Evolutionary conservation across 2,888 invertebrate genomes (phyloP).

Genomic region (Ormyrus thymus): DNA sequence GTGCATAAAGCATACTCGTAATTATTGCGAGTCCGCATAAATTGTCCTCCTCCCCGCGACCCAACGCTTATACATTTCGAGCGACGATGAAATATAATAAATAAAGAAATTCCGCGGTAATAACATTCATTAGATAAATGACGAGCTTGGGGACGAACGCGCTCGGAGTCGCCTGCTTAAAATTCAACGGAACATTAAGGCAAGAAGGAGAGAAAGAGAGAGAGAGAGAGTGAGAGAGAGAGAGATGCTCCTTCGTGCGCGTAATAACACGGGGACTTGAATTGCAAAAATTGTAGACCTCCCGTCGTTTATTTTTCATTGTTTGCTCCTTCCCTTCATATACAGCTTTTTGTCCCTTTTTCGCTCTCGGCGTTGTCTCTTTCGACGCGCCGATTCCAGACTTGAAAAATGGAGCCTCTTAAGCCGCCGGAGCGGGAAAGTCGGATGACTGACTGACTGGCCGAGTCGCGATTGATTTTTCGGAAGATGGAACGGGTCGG

Average conservation of each 20-base stretch:
- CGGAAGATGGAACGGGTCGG: neutral
- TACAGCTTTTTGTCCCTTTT: neutral
- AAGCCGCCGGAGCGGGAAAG: neutral
- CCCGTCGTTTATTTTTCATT: slow-evolving; percentile 53
- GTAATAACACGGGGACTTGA: slow-evolving; percentile 53
- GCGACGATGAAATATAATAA: slow-evolving; percentile 29
- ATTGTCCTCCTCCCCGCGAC: too few species aligned
- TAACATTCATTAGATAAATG: slow-evolving; percentile 53
- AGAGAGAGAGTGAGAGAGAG: slow-evolving; percentile 13
- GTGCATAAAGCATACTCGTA: too few species aligned
- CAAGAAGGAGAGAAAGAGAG: slow-evolving; percentile 9
- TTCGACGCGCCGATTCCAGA: too few species aligned
- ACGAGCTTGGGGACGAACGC: neutral
- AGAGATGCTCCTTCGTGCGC: slow-evolving; percentile 35
- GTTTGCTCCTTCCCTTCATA: slow-evolving; percentile 29
- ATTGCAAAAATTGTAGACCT: slow-evolving; percentile 56
- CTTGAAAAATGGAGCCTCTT: too few species aligned
- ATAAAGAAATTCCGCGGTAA: slow-evolving; percentile 46
- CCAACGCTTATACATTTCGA: too few species aligned
- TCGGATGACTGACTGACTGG: neutral
- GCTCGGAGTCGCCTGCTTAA: slow-evolving; percentile 37
- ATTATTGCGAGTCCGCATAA: too few species aligned
- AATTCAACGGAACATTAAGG: slow-evolving; percentile 48
- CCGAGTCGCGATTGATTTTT: too few species aligned
- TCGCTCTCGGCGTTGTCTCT: neutral